Base-by-base conservation (phyloP, 2,797 vertebrate species). In the Poeciliopsis infans region DNA sequence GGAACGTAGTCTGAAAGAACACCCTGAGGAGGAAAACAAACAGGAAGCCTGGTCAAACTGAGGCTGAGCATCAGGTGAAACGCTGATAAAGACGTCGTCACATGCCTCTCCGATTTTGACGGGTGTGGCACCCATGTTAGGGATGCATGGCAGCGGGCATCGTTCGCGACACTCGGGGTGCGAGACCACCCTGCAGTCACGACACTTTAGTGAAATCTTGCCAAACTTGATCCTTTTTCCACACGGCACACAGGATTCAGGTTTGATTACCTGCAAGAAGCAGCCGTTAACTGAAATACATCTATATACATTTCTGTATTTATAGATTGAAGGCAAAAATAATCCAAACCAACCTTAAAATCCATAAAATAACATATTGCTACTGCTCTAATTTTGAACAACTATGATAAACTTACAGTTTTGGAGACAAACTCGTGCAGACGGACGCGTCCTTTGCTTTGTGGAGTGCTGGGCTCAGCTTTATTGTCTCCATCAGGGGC, bases 191-290 rank as follows among this genome's bases (percentile, higher is more conserved):
- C 97, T 94, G 93, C 98, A 99, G 90, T 99, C 98, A 3, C 97
- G 93, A 86, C 98, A 99, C 87, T 97, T 99, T 1, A 99, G 94
- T 0, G 97, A 97, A 71, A 98, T 92, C 92, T 99, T 99, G 5
- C 98, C 98, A 93, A 99, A 99, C 91, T 98, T 99, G 79, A 99
- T 97, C 83, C 97, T 96, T 91, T 99, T 99, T 1, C 98, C 98
- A 81, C 98, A 99, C 0, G 98, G 98, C 25, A 99, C 97, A n/a
- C 98, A 99, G 0, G 97, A 97, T 72, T 99, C 98, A 0, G 98
- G 98, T 85, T 99, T 99, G 90, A 99, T 99, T 91, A 99, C 98
- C 98, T 99, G 59, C 0, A 75, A 39, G 68, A 80, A 13, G 72
- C 39, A 74, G 39, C 28, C 0, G 15, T 78, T 11, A 39, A 1